These are phyloP conservation scores for Equus przewalskii DNA, from an alignment of 2,113 vertebrate species.

Conservation along the genomic window DNA sequence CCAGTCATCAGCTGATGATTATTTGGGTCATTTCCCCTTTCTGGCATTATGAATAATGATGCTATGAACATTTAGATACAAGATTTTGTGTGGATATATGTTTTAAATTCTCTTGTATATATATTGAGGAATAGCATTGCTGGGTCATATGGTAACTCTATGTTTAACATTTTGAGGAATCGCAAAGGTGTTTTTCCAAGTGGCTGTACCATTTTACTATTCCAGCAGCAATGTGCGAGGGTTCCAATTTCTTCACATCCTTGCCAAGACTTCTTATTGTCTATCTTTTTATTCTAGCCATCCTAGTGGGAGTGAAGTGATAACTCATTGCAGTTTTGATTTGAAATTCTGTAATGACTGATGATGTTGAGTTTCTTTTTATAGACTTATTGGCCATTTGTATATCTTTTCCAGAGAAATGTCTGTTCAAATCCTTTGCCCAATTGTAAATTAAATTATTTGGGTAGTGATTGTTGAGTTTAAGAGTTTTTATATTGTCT, in stretches of 20 bases:
- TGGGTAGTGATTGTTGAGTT: background rate
- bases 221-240: background rate
- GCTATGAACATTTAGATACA: background rate
- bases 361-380: background rate
- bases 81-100: background rate
- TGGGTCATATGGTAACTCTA: background rate
- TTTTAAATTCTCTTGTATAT: background rate
- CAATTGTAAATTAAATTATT: background rate
- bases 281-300: background rate
- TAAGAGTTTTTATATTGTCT: background rate
- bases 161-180: background rate
- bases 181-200: background rate
- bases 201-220: background rate
- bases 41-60: background rate
- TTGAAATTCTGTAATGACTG: background rate
- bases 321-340: background rate
- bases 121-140: background rate
- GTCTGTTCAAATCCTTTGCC: background rate
- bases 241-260: background rate
- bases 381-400: background rate
- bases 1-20: background rate
- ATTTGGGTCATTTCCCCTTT: background rate
- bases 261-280: background rate
- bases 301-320: background rate
- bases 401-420: background rate